Conservation (phyloP, 2,888 invertebrate species). For the Odontomyia ornata region DNA sequence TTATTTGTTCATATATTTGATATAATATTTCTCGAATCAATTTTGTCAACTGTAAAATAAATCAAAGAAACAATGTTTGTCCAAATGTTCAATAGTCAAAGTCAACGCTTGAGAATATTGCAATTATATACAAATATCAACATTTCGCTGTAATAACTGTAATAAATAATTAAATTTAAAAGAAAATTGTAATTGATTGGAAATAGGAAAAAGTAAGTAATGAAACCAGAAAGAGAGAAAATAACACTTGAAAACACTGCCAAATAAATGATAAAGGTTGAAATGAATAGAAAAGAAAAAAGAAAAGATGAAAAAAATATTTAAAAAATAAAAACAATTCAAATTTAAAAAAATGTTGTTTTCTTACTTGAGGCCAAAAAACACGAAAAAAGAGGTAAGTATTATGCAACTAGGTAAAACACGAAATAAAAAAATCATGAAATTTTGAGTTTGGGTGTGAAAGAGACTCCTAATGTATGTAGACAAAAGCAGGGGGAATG, state of each 20-base stretch:
- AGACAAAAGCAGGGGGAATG: too few relatives aligned
- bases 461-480: too few relatives aligned
- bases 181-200: constrained; percentile 5
- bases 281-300: constrained; percentile 14
- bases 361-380: too few relatives aligned
- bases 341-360: background rate
- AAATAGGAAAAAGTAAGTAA: background rate
- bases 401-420: too few relatives aligned
- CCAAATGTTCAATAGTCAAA: background rate
- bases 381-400: too few relatives aligned
- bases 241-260: constrained; percentile 29
- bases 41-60: background rate
- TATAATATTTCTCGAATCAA: too few relatives aligned
- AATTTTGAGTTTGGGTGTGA: too few relatives aligned
- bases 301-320: constrained; percentile 27
- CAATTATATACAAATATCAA: background rate
- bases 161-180: background rate
- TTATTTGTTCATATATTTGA: background rate
- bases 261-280: constrained; percentile 31
- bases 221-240: constrained; percentile 1
- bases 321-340: background rate
- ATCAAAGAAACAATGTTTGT: background rate
- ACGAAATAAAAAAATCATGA: too few relatives aligned
- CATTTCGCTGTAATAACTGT: background rate
- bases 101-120: background rate